These are phyloP conservation scores for Tursiops truncatus DNA, from an alignment of 2,113 vertebrate genomes.

Conservation along the genomic window DNA sequence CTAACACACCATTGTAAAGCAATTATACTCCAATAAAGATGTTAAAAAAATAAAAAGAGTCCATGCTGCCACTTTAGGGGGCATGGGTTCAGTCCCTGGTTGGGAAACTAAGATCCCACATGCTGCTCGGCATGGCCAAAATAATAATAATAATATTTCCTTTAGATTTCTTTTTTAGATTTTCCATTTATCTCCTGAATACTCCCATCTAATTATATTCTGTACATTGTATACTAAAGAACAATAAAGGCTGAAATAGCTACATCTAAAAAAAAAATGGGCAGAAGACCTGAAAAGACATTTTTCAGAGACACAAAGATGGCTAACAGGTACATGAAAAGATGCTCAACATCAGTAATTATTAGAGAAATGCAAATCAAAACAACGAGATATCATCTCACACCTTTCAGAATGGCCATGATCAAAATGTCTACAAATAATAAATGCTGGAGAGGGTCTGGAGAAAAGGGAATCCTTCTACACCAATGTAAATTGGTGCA, in stretches of 20 bases:
- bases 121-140: too few species aligned
- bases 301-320: neutral
- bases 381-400: neutral
- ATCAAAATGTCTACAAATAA: neutral
- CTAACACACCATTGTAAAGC: too few species aligned
- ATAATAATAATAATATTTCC: neutral
- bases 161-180: neutral
- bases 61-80: too few species aligned
- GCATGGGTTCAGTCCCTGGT: too few species aligned
- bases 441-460: neutral
- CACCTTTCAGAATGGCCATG: neutral
- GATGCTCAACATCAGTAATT: neutral
- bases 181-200: slow-evolving; percentile 17
- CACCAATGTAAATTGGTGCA: neutral
- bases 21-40: too few species aligned
- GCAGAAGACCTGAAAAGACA: neutral
- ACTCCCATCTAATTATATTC: neutral
- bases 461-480: neutral
- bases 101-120: too few species aligned
- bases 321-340: neutral
- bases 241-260: neutral
- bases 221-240: neutral
- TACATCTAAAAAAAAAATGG: neutral
- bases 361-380: neutral
- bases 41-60: too few species aligned